phyloP scores from a whole-genome alignment of 2,113 vertebrate genomes.

The Ciconia stormi region DNA sequence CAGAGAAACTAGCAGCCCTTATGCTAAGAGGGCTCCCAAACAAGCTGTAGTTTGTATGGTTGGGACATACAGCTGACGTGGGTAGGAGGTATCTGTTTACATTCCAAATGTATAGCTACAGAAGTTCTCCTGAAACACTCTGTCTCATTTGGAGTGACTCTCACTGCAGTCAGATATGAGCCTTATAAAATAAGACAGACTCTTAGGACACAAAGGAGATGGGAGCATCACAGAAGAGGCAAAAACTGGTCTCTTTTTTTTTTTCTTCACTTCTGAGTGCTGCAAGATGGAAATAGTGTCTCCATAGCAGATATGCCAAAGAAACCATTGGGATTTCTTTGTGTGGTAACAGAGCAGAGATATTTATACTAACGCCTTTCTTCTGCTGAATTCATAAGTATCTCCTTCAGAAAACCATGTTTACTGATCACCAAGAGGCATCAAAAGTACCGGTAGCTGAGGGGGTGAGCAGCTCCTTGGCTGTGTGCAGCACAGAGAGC shows the following conservation, averaged over 20 bases:
- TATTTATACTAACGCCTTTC: background rate
- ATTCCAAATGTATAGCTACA: background rate
- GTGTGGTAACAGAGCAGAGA: background rate
- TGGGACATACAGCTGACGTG: background rate
- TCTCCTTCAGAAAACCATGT: background rate
- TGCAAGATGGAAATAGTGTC: background rate
- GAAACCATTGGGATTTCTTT: background rate
- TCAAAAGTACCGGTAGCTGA: background rate
- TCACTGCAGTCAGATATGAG: background rate
- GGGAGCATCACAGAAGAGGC: background rate
- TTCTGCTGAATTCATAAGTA: background rate
- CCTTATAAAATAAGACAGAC: background rate
- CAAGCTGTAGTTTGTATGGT: background rate
- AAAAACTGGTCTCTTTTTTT: background rate
- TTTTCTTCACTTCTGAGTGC: background rate
- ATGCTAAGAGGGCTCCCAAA: background rate
- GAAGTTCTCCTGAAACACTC: background rate
- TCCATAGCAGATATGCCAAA: background rate
- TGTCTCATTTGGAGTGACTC: background rate
- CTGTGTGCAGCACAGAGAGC: fast-evolving
- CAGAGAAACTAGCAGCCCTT: background rate
- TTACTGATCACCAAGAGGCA: background rate
- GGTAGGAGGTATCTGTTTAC: background rate
- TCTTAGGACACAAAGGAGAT: background rate
- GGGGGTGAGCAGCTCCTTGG: background rate